Percentiles rank a stretch among this genome's conserved stretches.
Conservation (phyloP, 2,888 invertebrate species). For the Acanthosepion lycidas region DNA sequence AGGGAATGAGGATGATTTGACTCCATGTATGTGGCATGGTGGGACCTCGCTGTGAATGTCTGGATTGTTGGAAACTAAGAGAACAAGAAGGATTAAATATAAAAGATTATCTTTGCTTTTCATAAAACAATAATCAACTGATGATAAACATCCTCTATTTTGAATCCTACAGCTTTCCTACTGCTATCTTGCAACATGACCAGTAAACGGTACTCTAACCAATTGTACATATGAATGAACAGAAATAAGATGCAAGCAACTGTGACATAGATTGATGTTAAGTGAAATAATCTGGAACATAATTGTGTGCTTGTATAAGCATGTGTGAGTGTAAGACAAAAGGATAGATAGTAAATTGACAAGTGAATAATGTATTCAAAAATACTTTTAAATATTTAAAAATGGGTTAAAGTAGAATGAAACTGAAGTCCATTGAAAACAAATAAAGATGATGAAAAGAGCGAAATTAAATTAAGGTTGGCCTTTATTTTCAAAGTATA, state of each 20-base stretch:
- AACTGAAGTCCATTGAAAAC: neutral
- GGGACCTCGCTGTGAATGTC: too few species aligned
- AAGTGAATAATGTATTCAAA: neutral
- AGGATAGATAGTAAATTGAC: neutral
- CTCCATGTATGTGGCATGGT: too few species aligned
- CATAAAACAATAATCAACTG: too few species aligned
- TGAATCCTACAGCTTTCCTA: too few species aligned
- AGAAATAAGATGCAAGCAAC: neutral
- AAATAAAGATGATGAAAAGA: neutral
- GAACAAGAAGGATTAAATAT: too few species aligned
- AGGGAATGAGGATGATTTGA: too few species aligned
- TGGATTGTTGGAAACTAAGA: too few species aligned
- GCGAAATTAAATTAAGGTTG: neutral
- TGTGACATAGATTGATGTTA: neutral
- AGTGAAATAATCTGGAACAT: neutral
- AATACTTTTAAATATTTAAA: too few species aligned
- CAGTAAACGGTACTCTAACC: neutral
- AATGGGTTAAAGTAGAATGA: neutral
- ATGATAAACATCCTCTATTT: too few species aligned
- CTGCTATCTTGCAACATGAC: too few species aligned
- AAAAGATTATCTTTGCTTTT: too few species aligned
- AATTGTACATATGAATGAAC: neutral
- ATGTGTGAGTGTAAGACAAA: neutral
- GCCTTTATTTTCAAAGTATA: neutral
- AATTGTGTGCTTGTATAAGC: neutral